These are phyloP conservation scores for Argentina silus DNA, from an alignment of 2,797 vertebrate genomes.

Conservation along the genomic window DNA sequence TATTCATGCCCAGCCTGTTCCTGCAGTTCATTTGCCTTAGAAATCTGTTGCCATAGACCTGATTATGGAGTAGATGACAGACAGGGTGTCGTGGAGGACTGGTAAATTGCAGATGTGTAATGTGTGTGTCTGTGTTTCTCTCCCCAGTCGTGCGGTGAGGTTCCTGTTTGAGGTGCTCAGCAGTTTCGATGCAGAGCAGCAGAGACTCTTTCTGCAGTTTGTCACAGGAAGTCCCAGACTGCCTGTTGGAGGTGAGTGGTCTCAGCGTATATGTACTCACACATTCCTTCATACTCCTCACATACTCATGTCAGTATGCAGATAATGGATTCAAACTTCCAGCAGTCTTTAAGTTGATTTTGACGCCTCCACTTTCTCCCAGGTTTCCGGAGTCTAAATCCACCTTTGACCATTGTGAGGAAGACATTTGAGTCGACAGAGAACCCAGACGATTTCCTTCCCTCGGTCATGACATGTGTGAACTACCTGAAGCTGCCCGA, in stretches of 20 bases:
- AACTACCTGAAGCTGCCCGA: slow-evolving; percentile 99
- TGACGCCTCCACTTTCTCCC: no score
- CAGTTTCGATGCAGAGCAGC: slow-evolving; percentile 96
- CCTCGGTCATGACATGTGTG: slow-evolving; percentile 99
- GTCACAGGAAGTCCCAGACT: slow-evolving; percentile 98
- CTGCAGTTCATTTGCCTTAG: no score
- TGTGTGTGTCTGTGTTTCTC: background rate
- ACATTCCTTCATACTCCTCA: no score
- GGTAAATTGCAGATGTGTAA: no score
- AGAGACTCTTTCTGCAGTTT: slow-evolving; percentile 98
- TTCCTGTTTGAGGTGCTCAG: slow-evolving; percentile 99
- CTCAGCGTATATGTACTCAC: no score
- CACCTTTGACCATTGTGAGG: slow-evolving; percentile 96
- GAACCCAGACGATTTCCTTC: slow-evolving; percentile 98
- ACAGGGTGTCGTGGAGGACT: background rate
- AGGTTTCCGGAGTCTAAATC: slow-evolving; percentile 99
- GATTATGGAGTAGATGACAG: background rate
- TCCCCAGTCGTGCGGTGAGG: slow-evolving; percentile 91
- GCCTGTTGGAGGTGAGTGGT: slow-evolving; percentile 92
- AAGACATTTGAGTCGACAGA: slow-evolving; percentile 98
- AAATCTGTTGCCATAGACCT: background rate
- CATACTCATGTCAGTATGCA: no score
- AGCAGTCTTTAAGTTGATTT: no score
- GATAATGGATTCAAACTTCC: no score
- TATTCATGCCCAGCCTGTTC: no score